These are phyloP conservation scores for Drosophila subobscura DNA, from an alignment of 1,140 invertebrate species.

Conservation along the genomic window DNA sequence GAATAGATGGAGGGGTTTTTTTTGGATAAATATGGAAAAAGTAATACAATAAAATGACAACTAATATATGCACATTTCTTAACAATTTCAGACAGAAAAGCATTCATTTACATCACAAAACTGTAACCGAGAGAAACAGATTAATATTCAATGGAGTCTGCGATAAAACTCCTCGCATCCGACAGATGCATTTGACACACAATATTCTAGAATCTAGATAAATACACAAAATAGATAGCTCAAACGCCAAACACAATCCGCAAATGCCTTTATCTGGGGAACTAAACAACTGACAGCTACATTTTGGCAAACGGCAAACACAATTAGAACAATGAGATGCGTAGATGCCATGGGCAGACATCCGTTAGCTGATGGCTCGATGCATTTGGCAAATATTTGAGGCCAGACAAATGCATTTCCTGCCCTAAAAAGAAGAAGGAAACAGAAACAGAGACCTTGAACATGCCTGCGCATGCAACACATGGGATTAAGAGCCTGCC, in stretches of 20 bases:
- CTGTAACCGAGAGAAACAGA: too few relatives aligned
- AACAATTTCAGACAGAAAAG: too few relatives aligned
- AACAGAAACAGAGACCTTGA: constrained; percentile 25
- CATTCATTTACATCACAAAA: too few relatives aligned
- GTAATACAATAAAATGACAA: too few relatives aligned
- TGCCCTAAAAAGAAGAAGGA: constrained; percentile 39
- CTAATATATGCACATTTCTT: too few relatives aligned
- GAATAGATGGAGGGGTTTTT: not conserved
- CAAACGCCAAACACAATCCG: not conserved
- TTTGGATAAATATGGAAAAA: too few relatives aligned
- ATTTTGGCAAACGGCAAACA: constrained; percentile 17
- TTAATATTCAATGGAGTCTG: too few relatives aligned
- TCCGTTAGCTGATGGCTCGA: constrained; percentile 31
- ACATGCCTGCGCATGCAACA: constrained; percentile 44
- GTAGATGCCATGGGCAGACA: constrained; percentile 31
- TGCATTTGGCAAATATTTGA: constrained; percentile 70
- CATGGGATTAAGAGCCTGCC: constrained; percentile 54
- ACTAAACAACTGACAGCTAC: constrained; percentile 24
- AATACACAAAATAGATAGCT: not conserved
- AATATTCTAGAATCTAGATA: too few relatives aligned
- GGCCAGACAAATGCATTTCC: constrained; percentile 73
- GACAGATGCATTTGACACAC: too few relatives aligned
- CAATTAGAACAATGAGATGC: constrained; percentile 23
- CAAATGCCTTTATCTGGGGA: not conserved
- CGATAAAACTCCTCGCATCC: too few relatives aligned